Base-by-base conservation (phyloP, 2,888 invertebrate species). In the Diloba caeruleocephala region DNA sequence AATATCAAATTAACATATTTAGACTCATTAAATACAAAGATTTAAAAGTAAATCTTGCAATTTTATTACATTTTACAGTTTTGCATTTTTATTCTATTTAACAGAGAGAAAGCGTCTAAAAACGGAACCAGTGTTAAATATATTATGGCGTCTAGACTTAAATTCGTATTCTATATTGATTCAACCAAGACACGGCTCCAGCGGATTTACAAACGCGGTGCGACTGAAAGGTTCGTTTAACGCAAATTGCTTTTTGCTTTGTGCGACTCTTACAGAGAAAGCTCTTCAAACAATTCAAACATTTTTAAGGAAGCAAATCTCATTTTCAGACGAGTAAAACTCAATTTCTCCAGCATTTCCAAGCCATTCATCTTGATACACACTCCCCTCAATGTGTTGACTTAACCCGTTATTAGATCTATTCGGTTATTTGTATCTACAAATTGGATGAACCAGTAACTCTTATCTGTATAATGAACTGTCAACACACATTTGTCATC, bases 111-210 rank as follows among this genome's bases (percentile, higher is more conserved):
- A 65, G 70, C 58, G 19, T 17, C 39, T 41, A 38, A 38, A 55
- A 59, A 56, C 33, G 53, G 43, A 42, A 54, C 48, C 52, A 29
- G 44, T 54, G 46, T 66, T 44, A 46, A 55, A 60, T 57, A 33
- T 37, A 62, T n/a, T n/a, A n/a, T 57, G 39, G 54, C 29, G 60
- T 67, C 64, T 67, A 64, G 67, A 69, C 68, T 37, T 34, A 49
- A 49, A 28, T 69, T 44, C 34, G 56, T 54, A 60, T 55, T 51
- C 44, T 56, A 44, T 67, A 67, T 67, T 53, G 58, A 67, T 64
- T 70, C 43, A 25, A 45, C 21, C 21, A 33, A 45, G 56, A 39
- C 54, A 28, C 17, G 37, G 29, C n/a, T 23, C 44, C 36, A 12
- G 21, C 14, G 42, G 25, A 28, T 38, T 28, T 45, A 32, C 48